Percentiles rank a stretch among this genome's conserved stretches.
phyloP scores from a whole-genome alignment of 2,113 vertebrate genomes.

The Alces alces region DNA sequence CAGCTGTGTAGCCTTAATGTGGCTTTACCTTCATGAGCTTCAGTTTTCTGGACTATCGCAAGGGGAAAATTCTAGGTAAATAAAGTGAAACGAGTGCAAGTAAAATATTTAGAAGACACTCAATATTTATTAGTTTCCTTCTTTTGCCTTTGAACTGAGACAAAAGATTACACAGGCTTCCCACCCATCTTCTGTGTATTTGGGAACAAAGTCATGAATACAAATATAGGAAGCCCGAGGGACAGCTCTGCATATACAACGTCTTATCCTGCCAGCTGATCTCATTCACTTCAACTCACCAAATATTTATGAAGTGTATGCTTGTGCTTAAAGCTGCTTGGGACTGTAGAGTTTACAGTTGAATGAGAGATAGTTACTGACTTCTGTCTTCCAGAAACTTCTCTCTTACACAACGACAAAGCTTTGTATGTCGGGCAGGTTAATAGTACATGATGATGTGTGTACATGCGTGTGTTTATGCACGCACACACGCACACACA shows the following conservation, averaged over 20 bases:
- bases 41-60: neutral
- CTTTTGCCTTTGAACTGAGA: constrained; percentile 16
- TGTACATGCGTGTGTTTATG: neutral
- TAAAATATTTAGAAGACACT: neutral
- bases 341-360: neutral
- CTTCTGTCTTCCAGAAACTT: neutral
- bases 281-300: constrained; percentile 28
- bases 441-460: neutral
- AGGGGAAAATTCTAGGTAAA: neutral
- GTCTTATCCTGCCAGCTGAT: neutral
- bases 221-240: neutral
- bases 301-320: constrained; percentile 49
- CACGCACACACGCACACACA: neutral
- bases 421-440: neutral
- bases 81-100: neutral
- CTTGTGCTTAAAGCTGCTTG: neutral
- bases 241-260: neutral
- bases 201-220: constrained; percentile 24
- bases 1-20: neutral
- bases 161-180: neutral
- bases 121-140: neutral
- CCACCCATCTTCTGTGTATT: constrained; percentile 4
- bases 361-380: constrained; percentile 5
- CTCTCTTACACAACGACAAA: neutral
- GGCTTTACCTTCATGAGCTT: neutral